Evolutionary conservation across 2,888 invertebrate species (phyloP).

Genomic region (Peribatodes rhomboidaria): DNA sequence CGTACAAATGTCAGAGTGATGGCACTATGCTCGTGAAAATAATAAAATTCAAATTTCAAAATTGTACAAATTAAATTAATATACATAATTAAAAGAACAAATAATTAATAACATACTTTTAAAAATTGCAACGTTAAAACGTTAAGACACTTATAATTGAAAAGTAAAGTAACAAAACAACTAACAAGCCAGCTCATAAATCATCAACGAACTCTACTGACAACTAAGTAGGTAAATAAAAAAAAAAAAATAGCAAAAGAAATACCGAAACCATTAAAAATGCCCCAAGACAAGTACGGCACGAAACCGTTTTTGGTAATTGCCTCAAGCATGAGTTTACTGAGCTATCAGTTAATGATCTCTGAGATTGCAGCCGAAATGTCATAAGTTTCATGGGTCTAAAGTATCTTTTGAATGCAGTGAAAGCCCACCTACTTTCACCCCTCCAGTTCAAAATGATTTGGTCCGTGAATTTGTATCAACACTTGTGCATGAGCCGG

Average conservation of each 20-base stretch:
- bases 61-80: too few species aligned
- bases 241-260: constrained; percentile 15
- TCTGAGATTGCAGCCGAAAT: constrained; percentile 44
- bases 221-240: constrained; percentile 1
- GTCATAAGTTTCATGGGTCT: constrained; percentile 47
- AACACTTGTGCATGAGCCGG: constrained; percentile 63
- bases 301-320: constrained; percentile 47
- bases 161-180: not conserved
- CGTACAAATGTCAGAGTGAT: too few species aligned
- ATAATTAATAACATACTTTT: too few species aligned
- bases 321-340: constrained; percentile 44
- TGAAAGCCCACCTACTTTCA: constrained; percentile 79
- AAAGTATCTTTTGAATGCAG: constrained; percentile 63
- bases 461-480: constrained; percentile 76
- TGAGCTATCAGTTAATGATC: constrained; percentile 47
- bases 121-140: not conserved
- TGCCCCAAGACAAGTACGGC: constrained; percentile 23
- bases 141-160: too few species aligned
- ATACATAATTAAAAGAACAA: too few species aligned
- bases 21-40: too few species aligned
- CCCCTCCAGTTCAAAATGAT: constrained; percentile 61
- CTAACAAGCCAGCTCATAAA: not conserved
- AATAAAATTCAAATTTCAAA: too few species aligned
- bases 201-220: constrained; percentile 6
- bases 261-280: constrained; percentile 36